phyloP scores from a whole-genome alignment of 2,888 invertebrate species.

The Rhorus exstirpatorius region DNA sequence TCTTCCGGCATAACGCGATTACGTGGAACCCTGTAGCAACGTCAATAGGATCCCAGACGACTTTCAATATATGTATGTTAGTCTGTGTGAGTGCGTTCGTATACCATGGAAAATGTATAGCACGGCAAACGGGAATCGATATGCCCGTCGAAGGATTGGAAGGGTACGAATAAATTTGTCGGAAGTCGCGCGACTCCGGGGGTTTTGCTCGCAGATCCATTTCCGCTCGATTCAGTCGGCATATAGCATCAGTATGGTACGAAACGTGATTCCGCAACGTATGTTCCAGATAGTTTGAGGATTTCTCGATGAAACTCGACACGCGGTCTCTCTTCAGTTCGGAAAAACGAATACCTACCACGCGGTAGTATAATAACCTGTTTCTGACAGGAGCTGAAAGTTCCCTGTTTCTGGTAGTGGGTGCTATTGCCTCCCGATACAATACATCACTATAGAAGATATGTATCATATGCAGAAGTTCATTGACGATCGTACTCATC shows the following conservation, averaged over 20 bases:
- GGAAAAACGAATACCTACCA: constrained; percentile 28
- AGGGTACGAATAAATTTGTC: constrained; percentile 82
- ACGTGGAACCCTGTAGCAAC: constrained; percentile 73
- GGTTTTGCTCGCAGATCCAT: constrained; percentile 68
- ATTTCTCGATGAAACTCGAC: constrained; percentile 17
- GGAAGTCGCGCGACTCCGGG: constrained; percentile 76
- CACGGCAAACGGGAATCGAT: constrained; percentile 79
- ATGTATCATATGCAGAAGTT: background rate
- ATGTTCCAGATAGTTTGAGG: constrained; percentile 32
- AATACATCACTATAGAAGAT: background rate
- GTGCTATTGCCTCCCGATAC: background rate
- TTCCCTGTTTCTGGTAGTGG: background rate
- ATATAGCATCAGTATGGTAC: constrained; percentile 51
- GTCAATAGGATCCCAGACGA: constrained; percentile 27
- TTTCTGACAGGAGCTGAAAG: background rate
- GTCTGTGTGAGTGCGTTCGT: constrained; percentile 29
- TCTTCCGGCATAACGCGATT: constrained; percentile 82
- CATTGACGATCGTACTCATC: background rate
- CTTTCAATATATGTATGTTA: constrained; percentile 40
- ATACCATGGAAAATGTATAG: constrained; percentile 49
- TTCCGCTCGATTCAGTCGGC: constrained; percentile 74
- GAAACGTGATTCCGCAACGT: constrained; percentile 49
- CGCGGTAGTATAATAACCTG: constrained; percentile 24
- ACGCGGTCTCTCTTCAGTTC: background rate
- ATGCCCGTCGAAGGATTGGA: constrained; percentile 71